A percentile compares a stretch with the other conserved stretches of the same genome.
phyloP scores from a whole-genome alignment of 2,888 invertebrate genomes.

The Polydrusus cervinus region DNA sequence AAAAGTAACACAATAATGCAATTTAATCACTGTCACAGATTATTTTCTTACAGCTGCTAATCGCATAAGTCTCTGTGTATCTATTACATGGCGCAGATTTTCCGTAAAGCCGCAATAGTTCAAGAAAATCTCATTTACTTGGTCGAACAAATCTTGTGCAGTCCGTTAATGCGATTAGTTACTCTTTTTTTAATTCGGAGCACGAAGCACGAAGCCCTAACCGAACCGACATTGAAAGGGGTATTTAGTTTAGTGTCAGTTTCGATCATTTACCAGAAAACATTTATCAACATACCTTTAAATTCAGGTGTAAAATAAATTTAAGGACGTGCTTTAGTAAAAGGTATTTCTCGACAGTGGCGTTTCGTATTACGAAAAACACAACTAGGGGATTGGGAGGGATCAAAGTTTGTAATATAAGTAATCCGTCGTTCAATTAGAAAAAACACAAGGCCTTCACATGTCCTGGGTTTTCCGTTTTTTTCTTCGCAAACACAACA shows the following conservation, averaged over 20 bases:
- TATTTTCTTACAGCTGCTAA: constrained; percentile 37
- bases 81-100: constrained; percentile 41
- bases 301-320: neutral
- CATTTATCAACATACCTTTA: neutral
- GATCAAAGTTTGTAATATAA: too few species aligned
- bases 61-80: constrained; percentile 44
- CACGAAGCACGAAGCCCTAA: constrained; percentile 47
- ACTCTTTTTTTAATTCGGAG: constrained; percentile 49
- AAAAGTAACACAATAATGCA: neutral
- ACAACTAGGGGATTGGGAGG: too few species aligned
- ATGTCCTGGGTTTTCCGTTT: too few species aligned
- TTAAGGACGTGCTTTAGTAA: too few species aligned
- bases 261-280: constrained; percentile 21
- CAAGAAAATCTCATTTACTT: constrained; percentile 51
- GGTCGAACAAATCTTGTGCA: constrained; percentile 49
- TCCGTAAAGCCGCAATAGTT: constrained; percentile 50
- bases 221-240: constrained; percentile 16
- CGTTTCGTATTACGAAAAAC: too few species aligned
- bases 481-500: too few species aligned
- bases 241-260: constrained; percentile 26
- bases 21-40: constrained; percentile 9
- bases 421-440: too few species aligned
- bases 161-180: constrained; percentile 49
- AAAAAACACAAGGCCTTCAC: too few species aligned
- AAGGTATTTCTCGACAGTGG: too few species aligned